Base-by-base conservation (phyloP, 2,113 vertebrate species). In the Collichthys lucidus region DNA sequence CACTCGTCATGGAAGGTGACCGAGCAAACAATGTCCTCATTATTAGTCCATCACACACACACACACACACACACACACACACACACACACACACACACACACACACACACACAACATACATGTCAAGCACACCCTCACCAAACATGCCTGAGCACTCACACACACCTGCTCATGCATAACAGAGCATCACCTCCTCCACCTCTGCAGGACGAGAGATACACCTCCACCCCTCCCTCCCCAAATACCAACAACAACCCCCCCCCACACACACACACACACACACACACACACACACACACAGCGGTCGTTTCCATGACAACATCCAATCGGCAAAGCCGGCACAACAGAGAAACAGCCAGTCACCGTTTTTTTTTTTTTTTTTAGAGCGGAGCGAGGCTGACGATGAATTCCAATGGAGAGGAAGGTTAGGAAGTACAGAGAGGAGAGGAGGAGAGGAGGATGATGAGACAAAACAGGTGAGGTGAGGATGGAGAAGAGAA, bases 241-340 rank as follows among this genome's bases (percentile, higher is more conserved):
- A 61, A 44, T 19, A 22, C 11, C 14, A 47, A 40, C 69, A 49
- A 6, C 2, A 4, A 4, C 2, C 66, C 70, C n/a, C 56, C 31
- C 16, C 44, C 35, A 35, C 31, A n/a, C n/a, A n/a, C n/a, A n/a
- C n/a, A n/a, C n/a, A n/a, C n/a, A n/a, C n/a, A n/a, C n/a, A n/a
- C 31, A 4, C 53, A n/a, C n/a, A n/a, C n/a, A n/a, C n/a, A n/a
- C n/a, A n/a, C n/a, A n/a, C n/a, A n/a, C n/a, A n/a, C n/a, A 74
- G 61, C 7, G 0, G 55, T 26, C 53, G 82, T 89, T 83, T 53
- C 82, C 85, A 81, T 87, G 82, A 59, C 84, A 65, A 88, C 84
- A 22, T 29, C 69, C 68, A 78, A 72, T 77, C 46, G 7, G 22
- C 44, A 40, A 40, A 67, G 49, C 16, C 11, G 2, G 9, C 16